These are phyloP conservation scores for Lycophotia porphyrea DNA, from an alignment of 2,888 invertebrate species.

Conservation along the genomic window DNA sequence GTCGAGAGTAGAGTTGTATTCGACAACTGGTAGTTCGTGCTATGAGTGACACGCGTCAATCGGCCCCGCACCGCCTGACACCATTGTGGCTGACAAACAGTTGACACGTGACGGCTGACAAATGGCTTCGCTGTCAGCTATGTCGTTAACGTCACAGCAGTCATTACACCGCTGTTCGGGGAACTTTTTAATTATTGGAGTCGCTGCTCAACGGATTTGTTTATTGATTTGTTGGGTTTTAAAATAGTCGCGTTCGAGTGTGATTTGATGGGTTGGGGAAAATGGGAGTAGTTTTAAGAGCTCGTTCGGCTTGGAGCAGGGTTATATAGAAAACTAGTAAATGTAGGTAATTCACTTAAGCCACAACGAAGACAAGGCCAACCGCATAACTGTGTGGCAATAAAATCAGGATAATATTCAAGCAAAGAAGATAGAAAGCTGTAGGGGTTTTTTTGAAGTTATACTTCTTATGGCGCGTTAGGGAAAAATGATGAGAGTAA, in stretches of 20 bases:
- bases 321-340: background rate
- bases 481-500: no score
- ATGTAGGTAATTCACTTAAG: background rate
- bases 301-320: background rate
- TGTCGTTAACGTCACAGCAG: conserved; percentile 82
- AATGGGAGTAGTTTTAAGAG: conserved; percentile 21
- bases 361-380: background rate
- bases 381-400: background rate
- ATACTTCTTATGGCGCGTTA: no score
- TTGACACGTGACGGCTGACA: conserved; percentile 84
- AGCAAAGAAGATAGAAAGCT: background rate
- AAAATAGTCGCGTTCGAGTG: conserved; percentile 55
- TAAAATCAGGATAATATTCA: background rate
- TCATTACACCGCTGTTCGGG: conserved; percentile 79
- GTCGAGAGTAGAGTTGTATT: conserved; percentile 45
- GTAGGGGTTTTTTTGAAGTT: no score
- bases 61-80: conserved; percentile 83
- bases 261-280: conserved; percentile 41
- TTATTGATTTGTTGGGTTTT: conserved; percentile 60
- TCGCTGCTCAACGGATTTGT: conserved; percentile 56
- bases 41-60: conserved; percentile 82
- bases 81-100: conserved; percentile 83
- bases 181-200: conserved; percentile 81
- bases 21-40: conserved; percentile 62
- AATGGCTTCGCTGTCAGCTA: conserved; percentile 76